Evolutionary conservation across 2,797 vertebrate species (phyloP), one percentile per base, ranked within the genome.

Genomic region (Rhabdomys pumilio): DNA sequence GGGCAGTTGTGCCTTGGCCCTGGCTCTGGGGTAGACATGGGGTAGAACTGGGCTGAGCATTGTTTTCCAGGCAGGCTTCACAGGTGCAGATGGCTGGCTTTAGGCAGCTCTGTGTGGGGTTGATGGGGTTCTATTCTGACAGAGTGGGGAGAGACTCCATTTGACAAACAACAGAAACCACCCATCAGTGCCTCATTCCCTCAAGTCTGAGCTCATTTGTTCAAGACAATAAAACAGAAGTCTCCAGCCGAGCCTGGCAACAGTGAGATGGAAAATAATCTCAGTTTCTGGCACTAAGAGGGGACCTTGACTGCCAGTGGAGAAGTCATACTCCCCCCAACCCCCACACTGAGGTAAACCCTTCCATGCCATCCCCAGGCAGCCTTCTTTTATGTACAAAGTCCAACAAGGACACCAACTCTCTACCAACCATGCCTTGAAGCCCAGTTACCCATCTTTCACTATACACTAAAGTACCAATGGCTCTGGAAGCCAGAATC

Each of bases 191-290:
- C 63, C 69, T 91, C 89, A 85, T 94, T 89, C 91, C 55, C 93
- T 93, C n/a, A 50, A 24, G 63, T 22, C 86, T 94, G 96, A 97
- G 91, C 91, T 97, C 94, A 95, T 96, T 93, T 93, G 75, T 69
- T 93, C 13, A 26, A 76, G 75, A 94, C 79, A 97, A 96, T 91
- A 96, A 93, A 92, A 86, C n/a, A 53, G 61, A 76, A 92, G 24
- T 85, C 47, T 79, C 86, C 41, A 47, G 67, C 90, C 10, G 63
- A 47, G 93, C 73, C 67, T n/a, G 82, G 85, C 94, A 63, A 38
- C 47, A 15, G 77, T 24, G 34, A 50, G 73, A 84, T 57, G 95
- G 94, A 90, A 96, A 96, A 59, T 61, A 47, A 73, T 72, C 93
- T 88, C 90, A 90, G 69, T 92, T 69, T 55, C 31, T 96, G 94